Conservation (phyloP, 2,113 vertebrate species). For the Tragelaphus imberbis region DNA sequence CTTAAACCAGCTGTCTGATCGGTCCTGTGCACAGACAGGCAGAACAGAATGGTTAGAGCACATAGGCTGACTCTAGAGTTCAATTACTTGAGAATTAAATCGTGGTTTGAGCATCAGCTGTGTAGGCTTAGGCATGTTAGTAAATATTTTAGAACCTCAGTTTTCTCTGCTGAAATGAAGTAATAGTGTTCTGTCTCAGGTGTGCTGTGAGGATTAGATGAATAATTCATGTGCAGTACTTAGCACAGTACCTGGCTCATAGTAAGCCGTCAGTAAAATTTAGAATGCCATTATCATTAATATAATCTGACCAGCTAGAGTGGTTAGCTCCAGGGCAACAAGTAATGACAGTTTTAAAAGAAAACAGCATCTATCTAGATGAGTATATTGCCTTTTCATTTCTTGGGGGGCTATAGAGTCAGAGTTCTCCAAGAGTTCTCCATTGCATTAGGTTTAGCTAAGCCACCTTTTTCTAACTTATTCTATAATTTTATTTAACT, state of each 20-base stretch:
- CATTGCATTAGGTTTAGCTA: background rate
- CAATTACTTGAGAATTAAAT: background rate
- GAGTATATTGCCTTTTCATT: conserved; percentile 20
- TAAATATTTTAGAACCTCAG: conserved; percentile 26
- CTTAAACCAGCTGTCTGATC: conserved; percentile 39
- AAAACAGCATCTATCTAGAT: background rate
- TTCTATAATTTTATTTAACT: conserved; percentile 17
- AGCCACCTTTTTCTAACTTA: background rate
- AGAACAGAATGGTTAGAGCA: conserved; percentile 9
- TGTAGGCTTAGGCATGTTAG: background rate
- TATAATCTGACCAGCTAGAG: background rate
- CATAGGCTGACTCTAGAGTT: background rate
- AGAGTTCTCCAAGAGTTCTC: conserved; percentile 19
- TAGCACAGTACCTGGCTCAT: background rate
- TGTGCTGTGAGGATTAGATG: conserved; percentile 33
- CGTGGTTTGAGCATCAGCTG: background rate
- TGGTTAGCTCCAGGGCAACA: background rate
- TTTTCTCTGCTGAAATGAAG: conserved; percentile 15
- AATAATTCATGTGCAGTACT: conserved; percentile 6
- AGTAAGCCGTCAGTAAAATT: conserved; percentile 15
- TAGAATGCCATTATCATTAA: background rate
- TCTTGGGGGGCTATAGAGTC: background rate
- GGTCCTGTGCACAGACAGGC: background rate
- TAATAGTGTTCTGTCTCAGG: background rate
- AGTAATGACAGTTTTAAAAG: background rate